Conservation (phyloP, 2,797 vertebrate species). For the Pteronotus mesoamericanus region DNA sequence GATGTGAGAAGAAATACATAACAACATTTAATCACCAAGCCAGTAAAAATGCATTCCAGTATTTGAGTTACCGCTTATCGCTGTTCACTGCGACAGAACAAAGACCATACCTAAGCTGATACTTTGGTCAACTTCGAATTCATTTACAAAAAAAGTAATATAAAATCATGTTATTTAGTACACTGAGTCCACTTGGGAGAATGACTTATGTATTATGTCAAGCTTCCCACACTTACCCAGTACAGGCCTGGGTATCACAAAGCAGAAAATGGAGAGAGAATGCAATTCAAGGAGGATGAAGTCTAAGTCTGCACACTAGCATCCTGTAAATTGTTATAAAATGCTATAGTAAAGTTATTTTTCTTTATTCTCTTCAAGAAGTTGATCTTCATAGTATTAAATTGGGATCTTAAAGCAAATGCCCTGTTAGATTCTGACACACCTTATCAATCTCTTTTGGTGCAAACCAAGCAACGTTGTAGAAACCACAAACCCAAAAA, state of each 20-base stretch:
- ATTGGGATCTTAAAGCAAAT: background rate
- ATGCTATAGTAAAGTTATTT: background rate
- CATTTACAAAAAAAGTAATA: background rate
- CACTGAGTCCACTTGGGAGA: background rate
- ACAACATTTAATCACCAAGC: conserved; percentile 34
- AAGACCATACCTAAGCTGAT: conserved; percentile 3
- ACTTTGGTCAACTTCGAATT: background rate
- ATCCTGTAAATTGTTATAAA: background rate
- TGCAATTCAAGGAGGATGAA: background rate
- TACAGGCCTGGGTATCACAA: background rate
- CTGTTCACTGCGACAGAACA: background rate
- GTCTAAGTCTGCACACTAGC: background rate
- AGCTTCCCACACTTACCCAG: background rate
- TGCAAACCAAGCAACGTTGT: background rate
- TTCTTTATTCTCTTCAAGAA: background rate
- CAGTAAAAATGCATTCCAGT: conserved; percentile 25
- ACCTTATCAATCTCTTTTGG: background rate
- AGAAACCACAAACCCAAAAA: background rate
- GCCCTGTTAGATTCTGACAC: background rate
- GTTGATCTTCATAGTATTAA: background rate
- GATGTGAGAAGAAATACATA: background rate
- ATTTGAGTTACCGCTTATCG: conserved; percentile 25
- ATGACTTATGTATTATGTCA: background rate
- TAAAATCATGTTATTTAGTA: background rate
- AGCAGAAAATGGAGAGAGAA: background rate